phyloP scores from a whole-genome alignment of 2,797 vertebrate genomes.

The Poeciliopsis paucimaculata region DNA sequence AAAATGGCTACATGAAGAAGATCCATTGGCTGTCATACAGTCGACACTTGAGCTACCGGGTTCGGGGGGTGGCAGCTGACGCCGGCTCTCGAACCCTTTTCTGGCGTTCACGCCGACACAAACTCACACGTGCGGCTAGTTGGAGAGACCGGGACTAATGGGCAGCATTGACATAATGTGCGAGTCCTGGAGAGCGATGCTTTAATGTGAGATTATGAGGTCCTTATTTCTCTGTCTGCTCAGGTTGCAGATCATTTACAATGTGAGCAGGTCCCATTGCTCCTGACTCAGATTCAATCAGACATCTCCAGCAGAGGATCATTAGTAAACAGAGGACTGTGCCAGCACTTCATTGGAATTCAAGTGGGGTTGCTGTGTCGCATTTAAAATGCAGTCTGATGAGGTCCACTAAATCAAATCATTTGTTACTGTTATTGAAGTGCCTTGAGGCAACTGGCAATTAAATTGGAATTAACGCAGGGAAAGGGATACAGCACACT shows the following conservation, averaged over 20 bases:
- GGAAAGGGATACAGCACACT: constrained; percentile 87
- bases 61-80: constrained; percentile 17
- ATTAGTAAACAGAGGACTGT: constrained; percentile 99
- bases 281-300: constrained; percentile 95
- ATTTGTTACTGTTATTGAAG: constrained; percentile 99
- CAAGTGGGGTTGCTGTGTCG: constrained; percentile 99
- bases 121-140: constrained; percentile 52
- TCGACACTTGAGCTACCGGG: constrained; percentile 65
- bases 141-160: constrained; percentile 64
- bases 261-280: constrained; percentile 90
- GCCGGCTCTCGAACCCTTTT: constrained; percentile 47
- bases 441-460: constrained; percentile 99
- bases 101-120: constrained; percentile 47
- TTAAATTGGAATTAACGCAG: constrained; percentile 99
- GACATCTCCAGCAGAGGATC: constrained; percentile 98
- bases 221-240: constrained; percentile 81
- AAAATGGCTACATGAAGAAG: constrained; percentile 73
- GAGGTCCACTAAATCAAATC: constrained; percentile 99
- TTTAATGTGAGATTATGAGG: constrained; percentile 81
- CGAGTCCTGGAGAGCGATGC: constrained; percentile 68
- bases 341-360: constrained; percentile 99
- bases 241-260: constrained; percentile 95
- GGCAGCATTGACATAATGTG: constrained; percentile 61
- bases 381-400: constrained; percentile 99
- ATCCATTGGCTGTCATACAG: constrained; percentile 76